These are phyloP conservation scores for Chiloscyllium punctatum DNA, from an alignment of 2,797 vertebrate genomes.

Conservation along the genomic window DNA sequence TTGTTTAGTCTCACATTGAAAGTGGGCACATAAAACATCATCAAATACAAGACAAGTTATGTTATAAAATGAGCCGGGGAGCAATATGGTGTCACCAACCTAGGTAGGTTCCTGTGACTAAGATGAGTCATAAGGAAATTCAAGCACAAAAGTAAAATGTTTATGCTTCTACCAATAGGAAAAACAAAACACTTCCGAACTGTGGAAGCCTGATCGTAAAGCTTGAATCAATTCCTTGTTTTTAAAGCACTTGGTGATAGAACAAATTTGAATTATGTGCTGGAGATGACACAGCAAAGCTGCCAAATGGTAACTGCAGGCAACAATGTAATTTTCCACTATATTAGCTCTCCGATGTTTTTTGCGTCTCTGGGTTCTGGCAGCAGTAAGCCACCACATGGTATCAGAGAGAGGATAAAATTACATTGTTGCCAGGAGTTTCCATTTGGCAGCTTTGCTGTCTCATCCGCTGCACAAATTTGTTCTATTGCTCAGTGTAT, in stretches of 20 bases:
- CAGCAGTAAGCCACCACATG: not conserved
- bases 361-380: not conserved
- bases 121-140: not conserved
- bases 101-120: not conserved
- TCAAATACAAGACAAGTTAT: not conserved
- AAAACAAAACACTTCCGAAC: not conserved
- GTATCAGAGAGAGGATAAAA: constrained; percentile 3
- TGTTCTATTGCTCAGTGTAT: not conserved
- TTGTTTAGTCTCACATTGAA: not conserved
- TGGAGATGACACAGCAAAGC: not conserved
- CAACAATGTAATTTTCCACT: constrained; percentile 1
- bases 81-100: no score
- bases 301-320: not conserved
- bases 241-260: not conserved
- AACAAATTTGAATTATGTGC: not conserved
- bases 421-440: not conserved
- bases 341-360: not conserved
- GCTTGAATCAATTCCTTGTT: not conserved
- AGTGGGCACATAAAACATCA: not conserved
- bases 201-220: not conserved
- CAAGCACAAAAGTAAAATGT: not conserved
- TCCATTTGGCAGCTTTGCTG: not conserved
- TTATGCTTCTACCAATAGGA: not conserved
- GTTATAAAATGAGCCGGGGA: not conserved
- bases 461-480: no score